phyloP scores from a whole-genome alignment of 1,140 invertebrate species.

The Saccostrea echinata region DNA sequence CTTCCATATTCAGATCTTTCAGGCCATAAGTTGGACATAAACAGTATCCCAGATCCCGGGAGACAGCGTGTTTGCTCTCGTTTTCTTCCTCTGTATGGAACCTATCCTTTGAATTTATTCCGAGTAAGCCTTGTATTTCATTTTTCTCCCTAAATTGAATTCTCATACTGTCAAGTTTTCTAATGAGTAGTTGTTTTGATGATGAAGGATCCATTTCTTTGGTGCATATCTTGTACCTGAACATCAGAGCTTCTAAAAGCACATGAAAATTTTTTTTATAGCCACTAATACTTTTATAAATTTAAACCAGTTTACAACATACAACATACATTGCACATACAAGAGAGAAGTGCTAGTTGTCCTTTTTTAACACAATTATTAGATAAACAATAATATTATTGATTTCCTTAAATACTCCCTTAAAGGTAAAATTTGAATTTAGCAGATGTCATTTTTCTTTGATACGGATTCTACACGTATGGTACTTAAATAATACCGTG shows the following conservation, averaged over 20 bases:
- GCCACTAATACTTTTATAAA: too few relatives aligned
- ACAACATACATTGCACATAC: too few relatives aligned
- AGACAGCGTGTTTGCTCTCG: not conserved
- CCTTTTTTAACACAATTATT: too few relatives aligned
- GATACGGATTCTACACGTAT: too few relatives aligned
- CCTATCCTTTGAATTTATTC: not conserved
- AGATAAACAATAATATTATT: too few relatives aligned
- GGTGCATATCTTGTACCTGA: not conserved
- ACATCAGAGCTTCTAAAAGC: conserved; percentile 7
- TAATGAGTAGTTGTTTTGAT: not conserved
- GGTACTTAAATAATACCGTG: too few relatives aligned
- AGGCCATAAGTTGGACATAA: not conserved
- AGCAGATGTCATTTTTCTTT: too few relatives aligned
- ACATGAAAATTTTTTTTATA: too few relatives aligned
- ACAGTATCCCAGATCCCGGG: not conserved
- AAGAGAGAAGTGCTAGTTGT: too few relatives aligned
- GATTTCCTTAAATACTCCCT: too few relatives aligned
- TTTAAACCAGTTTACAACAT: too few relatives aligned
- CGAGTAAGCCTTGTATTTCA: not conserved
- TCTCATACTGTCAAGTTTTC: not conserved
- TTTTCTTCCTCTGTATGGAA: not conserved
- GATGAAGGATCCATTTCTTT: not conserved
- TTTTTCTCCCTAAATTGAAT: not conserved
- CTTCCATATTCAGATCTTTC: not conserved
- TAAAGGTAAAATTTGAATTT: too few relatives aligned